Evolutionary conservation across 2,113 vertebrate species (phyloP), one percentile per base, ranked within the genome.

Genomic region (Sphaerodactylus townsendi): DNA sequence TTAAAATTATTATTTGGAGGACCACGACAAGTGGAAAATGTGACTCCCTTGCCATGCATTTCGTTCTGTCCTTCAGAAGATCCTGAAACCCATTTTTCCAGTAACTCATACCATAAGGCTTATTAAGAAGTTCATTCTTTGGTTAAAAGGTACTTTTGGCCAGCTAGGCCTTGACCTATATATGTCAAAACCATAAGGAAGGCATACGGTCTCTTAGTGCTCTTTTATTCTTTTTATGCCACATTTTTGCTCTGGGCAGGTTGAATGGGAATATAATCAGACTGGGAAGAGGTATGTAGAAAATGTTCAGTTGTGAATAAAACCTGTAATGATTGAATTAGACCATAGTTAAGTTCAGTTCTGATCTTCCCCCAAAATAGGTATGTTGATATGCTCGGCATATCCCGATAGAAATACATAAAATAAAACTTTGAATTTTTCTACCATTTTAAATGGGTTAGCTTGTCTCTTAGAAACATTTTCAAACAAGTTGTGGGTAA

Each of bases 111-210:
- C 81, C 77, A 39, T 69, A 1, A 0, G 69, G 80, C 82, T 87
- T 85, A 35, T 86, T 80, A 89, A 6, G 53, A 86, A 89, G 76
- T 3, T 30, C 59, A 53, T 1, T 56, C 64, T 10, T 79, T 44
- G 41, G 4, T 17, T 82, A 59, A 86, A 33, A 41, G 56, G 25
- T 4, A 0, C 0, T 5, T 0, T 59, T 28, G 62, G 33, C 9
- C 10, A 62, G 1, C 1, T 4, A 0, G 6, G 59, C 4, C 37
- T 25, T 65, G 5, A 59, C 75, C 89, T 86, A 78, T 19, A 82
- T 39, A 75, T 75, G 44, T 83, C 59, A 83, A 66, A 76, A 66
- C 1, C 72, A 46, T 21, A 35, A 76, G 44, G 25, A 17, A 10
- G 0, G 72, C 75, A 62, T 62, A 28, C 10, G 66, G 84, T 73